Percentiles rank a stretch among this genome's conserved stretches.
These are phyloP conservation scores for Emys orbicularis DNA, from an alignment of 2,797 vertebrate species.

Conservation along the genomic window DNA sequence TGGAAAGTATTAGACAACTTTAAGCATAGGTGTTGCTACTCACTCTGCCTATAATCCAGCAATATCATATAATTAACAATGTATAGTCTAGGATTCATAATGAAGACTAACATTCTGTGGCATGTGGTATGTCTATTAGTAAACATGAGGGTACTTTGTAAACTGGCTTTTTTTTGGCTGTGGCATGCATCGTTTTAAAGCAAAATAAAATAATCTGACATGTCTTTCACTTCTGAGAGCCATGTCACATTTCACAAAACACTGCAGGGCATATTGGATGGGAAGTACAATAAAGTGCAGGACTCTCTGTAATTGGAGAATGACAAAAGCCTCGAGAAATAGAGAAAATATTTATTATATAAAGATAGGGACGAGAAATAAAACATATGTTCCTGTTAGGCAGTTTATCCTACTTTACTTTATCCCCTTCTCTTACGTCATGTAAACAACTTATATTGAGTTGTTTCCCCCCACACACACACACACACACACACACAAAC, in stretches of 20 bases:
- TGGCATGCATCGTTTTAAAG: neutral
- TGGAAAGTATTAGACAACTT: slow-evolving; percentile 37
- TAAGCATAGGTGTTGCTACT: slow-evolving; percentile 1
- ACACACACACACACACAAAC: too few species aligned
- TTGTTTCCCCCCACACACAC: neutral
- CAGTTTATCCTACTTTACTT: too few species aligned
- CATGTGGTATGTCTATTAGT: slow-evolving; percentile 7
- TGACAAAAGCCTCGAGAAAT: neutral
- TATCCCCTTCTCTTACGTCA: neutral
- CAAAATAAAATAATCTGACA: neutral
- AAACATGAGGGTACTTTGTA: slow-evolving; percentile 42
- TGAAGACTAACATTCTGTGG: neutral
- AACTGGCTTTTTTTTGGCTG: neutral
- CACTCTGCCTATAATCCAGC: slow-evolving; percentile 23
- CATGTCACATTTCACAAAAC: neutral
- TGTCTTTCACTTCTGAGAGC: neutral
- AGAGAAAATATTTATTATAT: neutral
- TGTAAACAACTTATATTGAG: neutral
- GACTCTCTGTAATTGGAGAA: neutral
- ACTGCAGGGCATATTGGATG: neutral
- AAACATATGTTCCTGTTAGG: neutral
- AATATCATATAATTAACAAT: neutral
- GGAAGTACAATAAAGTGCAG: neutral
- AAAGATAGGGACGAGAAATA: neutral
- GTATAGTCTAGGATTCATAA: neutral